phyloP scores from a whole-genome alignment of 2,113 vertebrate species.

The Oryzias celebensis region DNA sequence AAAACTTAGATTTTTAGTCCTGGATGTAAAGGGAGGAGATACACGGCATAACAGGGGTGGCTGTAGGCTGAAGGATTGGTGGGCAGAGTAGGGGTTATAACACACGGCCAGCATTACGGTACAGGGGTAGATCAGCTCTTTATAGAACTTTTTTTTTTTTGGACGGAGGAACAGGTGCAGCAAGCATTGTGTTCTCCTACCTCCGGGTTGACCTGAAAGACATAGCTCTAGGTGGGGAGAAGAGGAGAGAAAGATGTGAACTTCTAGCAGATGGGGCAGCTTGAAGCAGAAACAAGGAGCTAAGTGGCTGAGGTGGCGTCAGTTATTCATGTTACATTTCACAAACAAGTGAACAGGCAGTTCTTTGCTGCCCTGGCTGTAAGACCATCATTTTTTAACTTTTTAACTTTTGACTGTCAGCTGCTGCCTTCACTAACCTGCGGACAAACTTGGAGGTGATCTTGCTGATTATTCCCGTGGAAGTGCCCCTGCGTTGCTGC shows the following conservation, averaged over 20 bases:
- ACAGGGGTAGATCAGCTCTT: constrained; percentile 22
- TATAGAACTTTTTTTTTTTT: background rate
- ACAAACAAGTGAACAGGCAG: constrained; percentile 1
- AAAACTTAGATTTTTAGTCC: constrained; percentile 37
- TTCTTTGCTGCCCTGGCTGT: background rate
- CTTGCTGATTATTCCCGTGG: constrained; percentile 95
- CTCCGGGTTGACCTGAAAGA: constrained; percentile 79
- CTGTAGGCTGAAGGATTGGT: constrained; percentile 52
- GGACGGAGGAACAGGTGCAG: constrained; percentile 35
- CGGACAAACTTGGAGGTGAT: constrained; percentile 97
- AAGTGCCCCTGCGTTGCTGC: constrained; percentile 90
- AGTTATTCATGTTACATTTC: background rate
- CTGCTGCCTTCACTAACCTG: constrained; percentile 82
- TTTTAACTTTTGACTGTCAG: background rate
- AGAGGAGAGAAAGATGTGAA: constrained; percentile 68
- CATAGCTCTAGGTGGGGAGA: constrained; percentile 73
- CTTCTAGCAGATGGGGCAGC: constrained; percentile 26
- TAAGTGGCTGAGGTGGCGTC: constrained; percentile 21
- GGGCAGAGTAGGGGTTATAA: constrained; percentile 47
- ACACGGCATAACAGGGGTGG: constrained; percentile 62
- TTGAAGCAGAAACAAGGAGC: constrained; percentile 40
- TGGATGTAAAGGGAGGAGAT: constrained; percentile 37
- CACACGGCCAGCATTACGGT: constrained; percentile 36
- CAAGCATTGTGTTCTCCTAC: constrained; percentile 70
- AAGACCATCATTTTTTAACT: background rate